phyloP scores from a whole-genome alignment of 2,888 invertebrate species.

The Rhaphigaster nebulosa region DNA sequence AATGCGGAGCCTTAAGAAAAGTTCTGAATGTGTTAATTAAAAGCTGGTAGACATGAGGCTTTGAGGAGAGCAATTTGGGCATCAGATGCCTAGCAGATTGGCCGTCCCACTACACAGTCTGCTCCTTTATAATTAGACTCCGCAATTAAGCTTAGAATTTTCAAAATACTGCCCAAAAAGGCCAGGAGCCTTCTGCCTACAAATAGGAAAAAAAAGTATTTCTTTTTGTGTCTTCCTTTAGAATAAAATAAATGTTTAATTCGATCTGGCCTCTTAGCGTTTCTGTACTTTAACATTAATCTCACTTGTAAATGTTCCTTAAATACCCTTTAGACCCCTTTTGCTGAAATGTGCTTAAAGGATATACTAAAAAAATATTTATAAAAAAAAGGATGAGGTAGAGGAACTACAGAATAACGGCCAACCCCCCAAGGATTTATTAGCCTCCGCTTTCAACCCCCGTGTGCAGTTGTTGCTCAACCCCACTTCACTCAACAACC shows the following conservation, averaged over 20 bases:
- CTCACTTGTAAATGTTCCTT: not conserved
- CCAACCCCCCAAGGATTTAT: slow-evolving; percentile 1
- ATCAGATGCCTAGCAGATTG: slow-evolving; percentile 45
- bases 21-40: slow-evolving; percentile 43
- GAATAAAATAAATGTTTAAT: not conserved
- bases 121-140: slow-evolving; percentile 32
- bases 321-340: not conserved
- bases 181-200: not conserved
- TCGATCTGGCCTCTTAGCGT: not conserved
- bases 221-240: not conserved
- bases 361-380: not conserved
- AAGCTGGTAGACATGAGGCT: slow-evolving; percentile 29
- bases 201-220: not conserved
- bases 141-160: slow-evolving; percentile 11
- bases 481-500: slow-evolving; percentile 42
- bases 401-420: not conserved
- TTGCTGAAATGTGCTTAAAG: not conserved
- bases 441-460: slow-evolving; percentile 33
- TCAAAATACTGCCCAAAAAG: slow-evolving; percentile 28
- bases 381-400: not conserved
- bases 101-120: not conserved
- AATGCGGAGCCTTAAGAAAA: slow-evolving; percentile 32
- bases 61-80: slow-evolving; percentile 30
- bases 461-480: slow-evolving; percentile 16
- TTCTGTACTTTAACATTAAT: not conserved